Conservation (phyloP, 2,888 invertebrate genomes). For the Nasonovia ribisnigri region DNA sequence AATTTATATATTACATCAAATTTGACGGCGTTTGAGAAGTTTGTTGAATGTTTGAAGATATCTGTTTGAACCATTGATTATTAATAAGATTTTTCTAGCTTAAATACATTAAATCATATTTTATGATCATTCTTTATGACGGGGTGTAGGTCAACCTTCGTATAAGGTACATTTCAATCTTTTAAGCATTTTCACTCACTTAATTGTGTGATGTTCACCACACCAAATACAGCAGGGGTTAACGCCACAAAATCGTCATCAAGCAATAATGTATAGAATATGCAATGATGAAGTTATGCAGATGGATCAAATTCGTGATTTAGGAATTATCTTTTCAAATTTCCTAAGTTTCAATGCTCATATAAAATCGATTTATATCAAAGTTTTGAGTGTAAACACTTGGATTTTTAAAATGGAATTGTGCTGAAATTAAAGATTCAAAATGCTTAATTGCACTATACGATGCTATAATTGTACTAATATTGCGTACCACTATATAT, state of each 20-base stretch:
- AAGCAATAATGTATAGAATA: too few species aligned
- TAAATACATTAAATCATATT: neutral
- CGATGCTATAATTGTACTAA: too few species aligned
- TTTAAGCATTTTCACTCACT: neutral
- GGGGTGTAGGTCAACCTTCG: neutral
- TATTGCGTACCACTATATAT: too few species aligned
- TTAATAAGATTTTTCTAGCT: neutral
- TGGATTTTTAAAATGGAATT: too few species aligned
- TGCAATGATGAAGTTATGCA: too few species aligned
- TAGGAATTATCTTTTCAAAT: too few species aligned
- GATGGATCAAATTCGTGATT: too few species aligned
- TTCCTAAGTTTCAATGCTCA: too few species aligned
- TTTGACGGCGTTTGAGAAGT: neutral
- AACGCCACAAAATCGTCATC: neutral
- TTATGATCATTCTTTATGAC: neutral
- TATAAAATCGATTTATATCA: too few species aligned
- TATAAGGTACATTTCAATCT: neutral
- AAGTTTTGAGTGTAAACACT: too few species aligned
- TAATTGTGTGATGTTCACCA: neutral
- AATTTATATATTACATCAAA: neutral
- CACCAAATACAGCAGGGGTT: neutral
- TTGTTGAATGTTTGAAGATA: neutral
- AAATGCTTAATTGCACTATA: too few species aligned
- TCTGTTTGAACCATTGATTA: neutral
- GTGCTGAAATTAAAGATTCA: too few species aligned